Evolutionary conservation across 2,797 vertebrate genomes (phyloP).

Genomic region (Salmo trutta): DNA sequence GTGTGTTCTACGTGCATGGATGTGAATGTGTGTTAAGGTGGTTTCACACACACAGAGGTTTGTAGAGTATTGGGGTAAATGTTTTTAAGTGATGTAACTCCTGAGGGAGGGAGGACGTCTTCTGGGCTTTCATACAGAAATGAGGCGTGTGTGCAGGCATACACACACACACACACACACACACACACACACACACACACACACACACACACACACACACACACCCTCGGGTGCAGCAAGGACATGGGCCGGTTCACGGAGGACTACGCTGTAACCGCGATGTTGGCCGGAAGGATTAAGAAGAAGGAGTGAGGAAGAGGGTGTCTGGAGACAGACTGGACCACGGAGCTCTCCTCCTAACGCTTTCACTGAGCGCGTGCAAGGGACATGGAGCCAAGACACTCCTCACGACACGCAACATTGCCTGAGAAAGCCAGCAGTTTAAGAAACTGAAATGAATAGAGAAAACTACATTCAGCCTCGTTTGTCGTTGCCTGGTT

Average conservation of each 20-base stretch:
- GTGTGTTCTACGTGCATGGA: too few relatives aligned
- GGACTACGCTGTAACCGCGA: neutral
- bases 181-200: slow-evolving; percentile 2
- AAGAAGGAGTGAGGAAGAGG: neutral
- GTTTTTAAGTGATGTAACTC: too few relatives aligned
- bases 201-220: neutral
- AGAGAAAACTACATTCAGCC: neutral
- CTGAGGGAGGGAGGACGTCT: too few relatives aligned
- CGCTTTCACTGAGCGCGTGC: neutral
- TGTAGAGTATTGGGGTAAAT: too few relatives aligned
- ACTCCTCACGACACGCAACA: neutral
- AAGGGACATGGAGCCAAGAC: neutral
- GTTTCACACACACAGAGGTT: neutral
- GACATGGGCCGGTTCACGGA: neutral
- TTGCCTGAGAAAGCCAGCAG: neutral
- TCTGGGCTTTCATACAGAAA: too few relatives aligned
- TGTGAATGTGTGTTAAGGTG: too few relatives aligned
- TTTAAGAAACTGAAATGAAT: neutral
- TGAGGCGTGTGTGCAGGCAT: too few relatives aligned
- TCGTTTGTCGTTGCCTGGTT: neutral
- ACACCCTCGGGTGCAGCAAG: neutral
- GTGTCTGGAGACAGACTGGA: neutral
- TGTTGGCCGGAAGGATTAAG: neutral
- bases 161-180: neutral
- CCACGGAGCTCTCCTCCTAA: neutral